Conservation (phyloP, 2,113 vertebrate genomes). For the Formicarius rufipectus region DNA sequence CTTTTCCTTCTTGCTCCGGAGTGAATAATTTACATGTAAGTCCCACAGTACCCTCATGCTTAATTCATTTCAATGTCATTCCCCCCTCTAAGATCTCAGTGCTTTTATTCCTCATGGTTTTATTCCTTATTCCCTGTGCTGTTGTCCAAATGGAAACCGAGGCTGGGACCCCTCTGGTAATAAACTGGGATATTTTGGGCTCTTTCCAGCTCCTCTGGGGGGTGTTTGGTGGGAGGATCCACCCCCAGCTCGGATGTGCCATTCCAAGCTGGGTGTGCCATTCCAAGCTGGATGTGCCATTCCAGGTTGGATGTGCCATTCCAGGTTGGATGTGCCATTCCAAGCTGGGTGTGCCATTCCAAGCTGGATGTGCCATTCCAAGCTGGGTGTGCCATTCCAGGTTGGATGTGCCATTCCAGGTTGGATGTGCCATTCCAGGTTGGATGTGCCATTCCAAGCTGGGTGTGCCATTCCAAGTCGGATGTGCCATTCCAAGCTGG, state of each 20-base stretch:
- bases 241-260: neutral
- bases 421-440: neutral
- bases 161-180: neutral
- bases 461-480: neutral
- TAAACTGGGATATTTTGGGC: neutral
- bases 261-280: neutral
- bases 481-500: neutral
- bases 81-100: fast-evolving
- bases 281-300: neutral
- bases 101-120: fast-evolving
- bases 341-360: neutral
- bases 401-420: neutral
- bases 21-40: neutral
- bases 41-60: fast-evolving
- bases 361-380: neutral
- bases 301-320: neutral
- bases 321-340: neutral
- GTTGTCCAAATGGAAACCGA: neutral
- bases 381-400: neutral
- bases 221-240: fast-evolving
- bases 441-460: neutral
- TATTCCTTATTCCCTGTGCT: neutral
- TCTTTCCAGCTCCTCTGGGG: neutral
- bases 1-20: neutral
- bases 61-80: neutral